Evolutionary conservation across 1,140 invertebrate genomes (phyloP).

Genomic region (Solenopsis invicta): DNA sequence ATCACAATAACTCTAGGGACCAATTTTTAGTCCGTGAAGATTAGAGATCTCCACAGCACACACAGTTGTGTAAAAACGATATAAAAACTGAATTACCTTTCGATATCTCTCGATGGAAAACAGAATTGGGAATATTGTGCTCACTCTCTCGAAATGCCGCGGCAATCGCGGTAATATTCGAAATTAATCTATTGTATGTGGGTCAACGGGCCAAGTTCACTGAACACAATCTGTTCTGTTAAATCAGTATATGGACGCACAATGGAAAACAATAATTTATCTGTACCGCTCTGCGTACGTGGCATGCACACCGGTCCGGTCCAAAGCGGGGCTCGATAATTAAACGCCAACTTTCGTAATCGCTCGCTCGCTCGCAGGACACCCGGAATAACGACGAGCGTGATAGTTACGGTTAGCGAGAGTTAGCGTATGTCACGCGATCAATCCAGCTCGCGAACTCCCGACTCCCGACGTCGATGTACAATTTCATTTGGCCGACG

Average conservation of each 20-base stretch:
- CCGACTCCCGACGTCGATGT: conserved; percentile 19
- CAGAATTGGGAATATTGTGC: background rate
- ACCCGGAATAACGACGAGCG: conserved; percentile 45
- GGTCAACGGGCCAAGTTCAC: background rate
- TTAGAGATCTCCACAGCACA: background rate
- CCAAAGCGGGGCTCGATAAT: conserved; percentile 58
- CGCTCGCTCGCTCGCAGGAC: conserved; percentile 32
- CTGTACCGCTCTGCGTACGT: background rate
- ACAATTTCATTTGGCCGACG: conserved; percentile 59
- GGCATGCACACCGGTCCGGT: conserved; percentile 10
- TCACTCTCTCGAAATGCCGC: too few relatives aligned
- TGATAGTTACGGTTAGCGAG: conserved; percentile 34
- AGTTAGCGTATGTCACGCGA: conserved; percentile 65
- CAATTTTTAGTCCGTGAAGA: background rate
- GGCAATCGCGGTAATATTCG: background rate
- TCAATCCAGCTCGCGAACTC: conserved; percentile 34
- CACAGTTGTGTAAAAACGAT: background rate
- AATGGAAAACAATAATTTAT: conserved; percentile 37
- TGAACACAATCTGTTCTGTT: background rate
- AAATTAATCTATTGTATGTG: background rate
- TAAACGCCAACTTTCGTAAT: conserved; percentile 52
- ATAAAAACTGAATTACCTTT: background rate
- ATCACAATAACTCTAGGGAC: background rate
- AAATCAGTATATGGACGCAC: background rate
- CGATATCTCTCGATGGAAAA: background rate